A percentile compares a stretch with the other conserved stretches of the same genome.
These are phyloP conservation scores for Poeciliopsis occidentalis DNA, from an alignment of 2,113 vertebrate species.

Conservation along the genomic window DNA sequence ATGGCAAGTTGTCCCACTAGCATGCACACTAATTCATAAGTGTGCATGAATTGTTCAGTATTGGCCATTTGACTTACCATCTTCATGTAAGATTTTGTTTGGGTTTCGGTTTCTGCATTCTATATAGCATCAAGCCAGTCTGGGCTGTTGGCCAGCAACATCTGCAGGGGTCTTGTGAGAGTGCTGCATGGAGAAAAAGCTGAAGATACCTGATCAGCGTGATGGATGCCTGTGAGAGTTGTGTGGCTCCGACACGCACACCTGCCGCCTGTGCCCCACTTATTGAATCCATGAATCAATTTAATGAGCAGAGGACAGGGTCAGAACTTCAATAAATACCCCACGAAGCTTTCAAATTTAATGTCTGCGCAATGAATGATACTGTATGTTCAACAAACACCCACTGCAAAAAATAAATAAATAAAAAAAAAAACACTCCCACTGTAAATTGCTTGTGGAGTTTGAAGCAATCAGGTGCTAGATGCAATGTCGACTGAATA, in stretches of 20 bases:
- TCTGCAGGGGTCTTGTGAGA: constrained; percentile 58
- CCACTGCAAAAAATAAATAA: constrained; percentile 11
- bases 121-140: constrained; percentile 25
- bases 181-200: constrained; percentile 39
- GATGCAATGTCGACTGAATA: constrained; percentile 2
- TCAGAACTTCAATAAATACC: constrained; percentile 80
- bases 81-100: background rate
- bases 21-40: background rate
- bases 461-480: constrained; percentile 16
- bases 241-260: constrained; percentile 60
- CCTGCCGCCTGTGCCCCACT: constrained; percentile 73
- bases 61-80: background rate
- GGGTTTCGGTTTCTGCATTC: background rate
- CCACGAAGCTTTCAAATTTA: constrained; percentile 63
- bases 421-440: constrained; percentile 19
- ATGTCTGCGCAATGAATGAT: constrained; percentile 62
- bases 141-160: constrained; percentile 62
- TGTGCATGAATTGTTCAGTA: constrained; percentile 2
- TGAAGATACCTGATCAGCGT: constrained; percentile 73
- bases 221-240: constrained; percentile 72
- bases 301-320: constrained; percentile 75
- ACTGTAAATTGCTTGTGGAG: constrained; percentile 29
- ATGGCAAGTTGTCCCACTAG: too few relatives aligned
- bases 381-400: constrained; percentile 49
- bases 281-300: constrained; percentile 83